These are phyloP conservation scores for Epinephelus cyanopodus DNA, from an alignment of 2,113 vertebrate species.

Conservation along the genomic window DNA sequence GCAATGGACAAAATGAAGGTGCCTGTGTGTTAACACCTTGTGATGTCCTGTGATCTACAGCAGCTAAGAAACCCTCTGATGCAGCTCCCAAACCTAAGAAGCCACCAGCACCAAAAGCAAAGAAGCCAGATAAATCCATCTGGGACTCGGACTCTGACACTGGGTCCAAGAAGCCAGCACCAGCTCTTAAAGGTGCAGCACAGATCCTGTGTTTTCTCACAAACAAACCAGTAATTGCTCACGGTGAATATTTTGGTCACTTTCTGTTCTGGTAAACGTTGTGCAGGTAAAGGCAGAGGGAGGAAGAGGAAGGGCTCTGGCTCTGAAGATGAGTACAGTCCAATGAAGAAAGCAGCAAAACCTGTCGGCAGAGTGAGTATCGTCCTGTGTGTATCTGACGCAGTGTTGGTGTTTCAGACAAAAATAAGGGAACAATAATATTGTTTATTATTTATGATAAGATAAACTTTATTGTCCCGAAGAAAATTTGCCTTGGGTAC, in stretches of 20 bases:
- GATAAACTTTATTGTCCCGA: too few species aligned
- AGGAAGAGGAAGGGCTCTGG: slow-evolving; percentile 96
- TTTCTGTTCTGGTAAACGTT: slow-evolving; percentile 9
- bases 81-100: slow-evolving; percentile 89
- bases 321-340: slow-evolving; percentile 95
- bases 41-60: slow-evolving; percentile 5
- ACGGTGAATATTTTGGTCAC: neutral
- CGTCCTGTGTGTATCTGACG: too few species aligned
- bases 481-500: too few species aligned
- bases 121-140: slow-evolving; percentile 91
- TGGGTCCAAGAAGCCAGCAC: slow-evolving; percentile 87
- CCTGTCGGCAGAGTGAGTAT: slow-evolving; percentile 85
- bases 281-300: slow-evolving; percentile 92
- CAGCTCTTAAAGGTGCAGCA: slow-evolving; percentile 87
- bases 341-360: slow-evolving; percentile 89
- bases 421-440: too few species aligned
- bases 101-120: slow-evolving; percentile 88
- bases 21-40: neutral
- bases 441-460: too few species aligned
- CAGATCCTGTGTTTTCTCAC: fast-evolving
- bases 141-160: slow-evolving; percentile 97
- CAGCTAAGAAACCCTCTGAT: slow-evolving; percentile 89
- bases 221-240: neutral
- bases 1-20: neutral
- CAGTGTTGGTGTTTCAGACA: neutral